Evolutionary conservation across 2,888 invertebrate genomes (phyloP).

Genomic region (Himalopsyche tibetana): DNA sequence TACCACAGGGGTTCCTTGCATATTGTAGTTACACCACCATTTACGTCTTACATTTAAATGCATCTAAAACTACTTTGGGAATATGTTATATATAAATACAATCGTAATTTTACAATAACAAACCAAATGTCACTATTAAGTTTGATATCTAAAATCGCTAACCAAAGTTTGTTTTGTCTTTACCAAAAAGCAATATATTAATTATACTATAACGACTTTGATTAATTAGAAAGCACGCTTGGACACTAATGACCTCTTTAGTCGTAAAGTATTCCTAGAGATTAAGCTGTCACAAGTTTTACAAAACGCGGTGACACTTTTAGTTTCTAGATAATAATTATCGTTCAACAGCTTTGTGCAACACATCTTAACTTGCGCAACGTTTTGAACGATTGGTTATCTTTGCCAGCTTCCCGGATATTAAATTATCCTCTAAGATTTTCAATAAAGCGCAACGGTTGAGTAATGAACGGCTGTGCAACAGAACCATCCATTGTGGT

Average conservation of each 20-base stretch:
- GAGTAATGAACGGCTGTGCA: background rate
- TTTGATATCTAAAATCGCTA: too few species aligned
- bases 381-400: background rate
- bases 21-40: too few species aligned
- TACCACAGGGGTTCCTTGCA: too few species aligned
- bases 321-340: background rate
- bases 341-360: conserved; percentile 2
- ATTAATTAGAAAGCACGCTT: background rate
- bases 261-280: background rate
- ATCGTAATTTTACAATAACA: too few species aligned
- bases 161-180: too few species aligned
- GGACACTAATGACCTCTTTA: conserved; percentile 4
- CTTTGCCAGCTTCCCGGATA: conserved; percentile 20
- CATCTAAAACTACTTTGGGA: too few species aligned
- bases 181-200: too few species aligned
- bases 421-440: conserved; percentile 9
- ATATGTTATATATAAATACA: too few species aligned
- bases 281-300: background rate
- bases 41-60: too few species aligned
- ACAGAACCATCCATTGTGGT: background rate
- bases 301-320: background rate
- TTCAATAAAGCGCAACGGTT: conserved; percentile 28
- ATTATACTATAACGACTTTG: background rate
- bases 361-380: background rate
- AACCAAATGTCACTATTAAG: too few species aligned